phyloP scores from a whole-genome alignment of 2,888 invertebrate species.

The Gandaritis pyraliata region DNA sequence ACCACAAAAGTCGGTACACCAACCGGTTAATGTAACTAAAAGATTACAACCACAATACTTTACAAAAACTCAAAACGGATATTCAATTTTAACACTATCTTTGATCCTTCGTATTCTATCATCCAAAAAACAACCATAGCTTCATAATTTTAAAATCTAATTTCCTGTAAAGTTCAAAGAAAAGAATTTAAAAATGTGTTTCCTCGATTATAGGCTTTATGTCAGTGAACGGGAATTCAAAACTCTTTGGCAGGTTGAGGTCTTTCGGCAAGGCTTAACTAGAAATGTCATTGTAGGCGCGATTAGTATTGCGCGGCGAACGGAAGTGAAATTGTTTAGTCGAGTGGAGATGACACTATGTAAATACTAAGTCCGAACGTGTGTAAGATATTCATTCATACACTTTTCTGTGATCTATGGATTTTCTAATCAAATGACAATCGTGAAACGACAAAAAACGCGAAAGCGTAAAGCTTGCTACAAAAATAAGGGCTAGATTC shows the following conservation, averaged over 20 bases:
- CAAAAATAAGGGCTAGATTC: no score
- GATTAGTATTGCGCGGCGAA: constrained; percentile 64
- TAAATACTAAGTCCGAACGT: constrained; percentile 59
- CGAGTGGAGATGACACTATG: constrained; percentile 58
- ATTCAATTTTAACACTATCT: constrained; percentile 49
- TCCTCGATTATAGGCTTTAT: constrained; percentile 3
- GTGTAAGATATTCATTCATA: constrained; percentile 48
- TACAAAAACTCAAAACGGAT: constrained; percentile 44
- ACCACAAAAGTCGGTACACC: constrained; percentile 36
- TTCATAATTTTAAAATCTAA: fast-evolving
- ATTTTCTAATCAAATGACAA: constrained; percentile 4
- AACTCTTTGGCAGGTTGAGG: constrained; percentile 13
- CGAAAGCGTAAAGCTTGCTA: no score
- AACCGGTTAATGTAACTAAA: constrained; percentile 55
- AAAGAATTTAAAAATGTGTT: neutral
- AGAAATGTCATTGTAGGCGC: constrained; percentile 62
- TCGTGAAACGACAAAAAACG: neutral
- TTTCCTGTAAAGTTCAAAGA: neutral
- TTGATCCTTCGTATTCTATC: constrained; percentile 29
- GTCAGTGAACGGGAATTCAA: neutral
- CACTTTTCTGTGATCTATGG: constrained; percentile 27
- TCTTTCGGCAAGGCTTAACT: constrained; percentile 52
- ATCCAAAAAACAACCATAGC: constrained; percentile 31
- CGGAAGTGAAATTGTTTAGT: constrained; percentile 66
- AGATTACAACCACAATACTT: constrained; percentile 59